These are phyloP conservation scores for Lasioglossum villosulum DNA, from an alignment of 2,888 invertebrate species.

Conservation along the genomic window DNA sequence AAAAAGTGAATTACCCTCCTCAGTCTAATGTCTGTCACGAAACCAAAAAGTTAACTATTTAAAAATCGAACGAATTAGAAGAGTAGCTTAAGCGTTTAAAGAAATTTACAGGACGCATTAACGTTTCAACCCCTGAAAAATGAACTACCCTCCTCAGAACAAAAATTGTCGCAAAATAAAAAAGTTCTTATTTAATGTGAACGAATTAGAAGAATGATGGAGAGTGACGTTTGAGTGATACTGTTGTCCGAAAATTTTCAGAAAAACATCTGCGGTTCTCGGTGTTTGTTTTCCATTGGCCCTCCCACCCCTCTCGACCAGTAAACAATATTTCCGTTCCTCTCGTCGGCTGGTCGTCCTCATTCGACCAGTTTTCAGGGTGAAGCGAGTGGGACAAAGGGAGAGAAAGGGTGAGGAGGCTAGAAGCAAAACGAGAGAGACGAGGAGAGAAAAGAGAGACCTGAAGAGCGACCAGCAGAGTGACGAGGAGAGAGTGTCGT, in stretches of 20 bases:
- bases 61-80: background rate
- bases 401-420: conserved; percentile 38
- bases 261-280: background rate
- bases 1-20: background rate
- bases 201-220: background rate
- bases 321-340: conserved; percentile 55
- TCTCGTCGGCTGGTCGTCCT: conserved; percentile 42
- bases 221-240: background rate
- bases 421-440: conserved; percentile 33
- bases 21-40: background rate
- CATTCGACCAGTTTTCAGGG: conserved; percentile 45
- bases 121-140: background rate
- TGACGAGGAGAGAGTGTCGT: background rate
- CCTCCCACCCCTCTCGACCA: background rate
- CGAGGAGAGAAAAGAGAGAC: conserved; percentile 9
- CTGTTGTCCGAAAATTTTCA: conserved; percentile 17
- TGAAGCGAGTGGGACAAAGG: conserved; percentile 41
- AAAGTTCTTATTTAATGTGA: background rate
- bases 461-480: background rate
- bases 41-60: background rate
- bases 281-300: background rate
- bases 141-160: too few species aligned
- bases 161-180: background rate
- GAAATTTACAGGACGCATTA: background rate
- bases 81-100: background rate